Conservation (phyloP, 2,888 invertebrate species). For the Scelioninae gen. 2 region DNA sequence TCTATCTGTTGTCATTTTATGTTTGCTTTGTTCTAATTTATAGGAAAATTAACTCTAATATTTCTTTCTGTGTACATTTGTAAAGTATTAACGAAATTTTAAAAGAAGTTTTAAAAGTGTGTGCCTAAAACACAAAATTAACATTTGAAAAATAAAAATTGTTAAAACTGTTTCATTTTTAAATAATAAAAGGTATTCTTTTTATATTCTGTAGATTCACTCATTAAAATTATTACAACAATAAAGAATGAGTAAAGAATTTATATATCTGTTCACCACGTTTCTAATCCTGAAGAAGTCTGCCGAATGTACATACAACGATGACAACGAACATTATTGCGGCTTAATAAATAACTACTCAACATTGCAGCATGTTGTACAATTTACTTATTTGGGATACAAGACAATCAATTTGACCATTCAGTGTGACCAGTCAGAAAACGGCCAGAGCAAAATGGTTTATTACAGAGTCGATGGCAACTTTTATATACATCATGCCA, state of each 20-base stretch:
- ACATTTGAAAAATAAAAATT: too few relatives aligned
- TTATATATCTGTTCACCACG: constrained; percentile 8
- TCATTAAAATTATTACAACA: neutral
- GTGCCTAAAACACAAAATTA: too few relatives aligned
- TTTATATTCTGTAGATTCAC: neutral
- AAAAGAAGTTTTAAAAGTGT: too few relatives aligned
- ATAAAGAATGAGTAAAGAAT: constrained; percentile 6
- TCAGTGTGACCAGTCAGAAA: constrained; percentile 9
- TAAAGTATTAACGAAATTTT: too few relatives aligned
- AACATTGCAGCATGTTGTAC: constrained; percentile 28
- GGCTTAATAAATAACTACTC: constrained; percentile 31
- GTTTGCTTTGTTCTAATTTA: too few relatives aligned
- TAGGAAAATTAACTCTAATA: too few relatives aligned
- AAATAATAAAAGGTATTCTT: too few relatives aligned
- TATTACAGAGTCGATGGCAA: constrained; percentile 29
- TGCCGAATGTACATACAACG: neutral
- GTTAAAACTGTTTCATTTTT: too few relatives aligned
- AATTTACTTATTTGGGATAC: constrained; percentile 44
- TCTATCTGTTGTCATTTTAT: too few relatives aligned
- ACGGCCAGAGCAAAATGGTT: constrained; percentile 7
- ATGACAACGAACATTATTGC: constrained; percentile 30
- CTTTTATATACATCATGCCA: constrained; percentile 42
- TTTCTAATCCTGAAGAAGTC: constrained; percentile 3
- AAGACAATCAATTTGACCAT: constrained; percentile 35
- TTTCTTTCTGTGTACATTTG: too few relatives aligned